Percentiles rank a stretch among this genome's conserved stretches.
Evolutionary conservation across 2,888 invertebrate species (phyloP).

Genomic region (Oasisia sp.): DNA sequence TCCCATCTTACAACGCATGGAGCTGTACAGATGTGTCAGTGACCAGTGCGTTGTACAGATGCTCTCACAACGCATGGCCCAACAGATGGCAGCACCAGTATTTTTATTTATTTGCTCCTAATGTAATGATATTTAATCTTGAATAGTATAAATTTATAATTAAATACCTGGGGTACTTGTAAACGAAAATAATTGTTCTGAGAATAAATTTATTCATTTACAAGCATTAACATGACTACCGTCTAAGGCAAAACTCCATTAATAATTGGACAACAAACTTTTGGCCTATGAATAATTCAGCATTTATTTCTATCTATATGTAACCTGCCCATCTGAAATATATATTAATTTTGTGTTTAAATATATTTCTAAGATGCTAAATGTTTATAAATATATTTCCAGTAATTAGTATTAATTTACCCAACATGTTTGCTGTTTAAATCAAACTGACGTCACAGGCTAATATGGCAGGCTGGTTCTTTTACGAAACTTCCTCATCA

Average conservation of each 20-base stretch:
- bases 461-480: neutral
- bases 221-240: too few relatives aligned
- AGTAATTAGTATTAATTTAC: neutral
- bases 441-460: neutral
- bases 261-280: too few relatives aligned
- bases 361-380: too few relatives aligned
- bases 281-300: too few relatives aligned
- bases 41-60: conserved; percentile 31
- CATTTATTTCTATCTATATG: too few relatives aligned
- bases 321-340: too few relatives aligned
- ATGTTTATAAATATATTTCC: too few relatives aligned
- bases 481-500: neutral
- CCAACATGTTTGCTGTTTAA: neutral
- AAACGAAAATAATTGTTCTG: neutral
- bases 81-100: neutral
- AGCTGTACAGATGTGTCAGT: neutral
- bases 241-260: too few relatives aligned
- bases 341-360: too few relatives aligned
- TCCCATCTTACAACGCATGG: neutral
- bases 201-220: too few relatives aligned
- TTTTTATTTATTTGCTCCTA: neutral
- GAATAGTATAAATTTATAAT: neutral
- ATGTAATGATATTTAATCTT: conserved; percentile 8
- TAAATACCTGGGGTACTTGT: neutral
- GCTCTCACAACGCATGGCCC: neutral